A percentile compares a stretch with the other conserved stretches of the same genome.
phyloP scores from a whole-genome alignment of 2,797 vertebrate genomes.

The Sorex maritimensis region DNA sequence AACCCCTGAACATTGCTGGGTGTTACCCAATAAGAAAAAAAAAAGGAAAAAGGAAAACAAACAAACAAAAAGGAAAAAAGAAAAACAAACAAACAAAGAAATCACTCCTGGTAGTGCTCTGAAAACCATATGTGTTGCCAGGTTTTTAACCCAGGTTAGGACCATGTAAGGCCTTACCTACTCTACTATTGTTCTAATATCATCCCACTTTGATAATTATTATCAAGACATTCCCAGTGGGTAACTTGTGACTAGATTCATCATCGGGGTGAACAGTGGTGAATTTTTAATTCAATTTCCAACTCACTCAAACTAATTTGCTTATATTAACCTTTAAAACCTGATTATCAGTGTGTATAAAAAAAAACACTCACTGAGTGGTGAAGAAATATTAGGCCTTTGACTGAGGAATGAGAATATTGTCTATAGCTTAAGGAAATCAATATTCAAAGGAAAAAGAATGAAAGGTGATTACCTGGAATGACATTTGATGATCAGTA shows the following conservation, averaged over 20 bases:
- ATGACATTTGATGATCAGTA: slow-evolving; percentile 39
- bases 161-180: too few species aligned
- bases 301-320: slow-evolving; percentile 32
- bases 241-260: slow-evolving; percentile 23
- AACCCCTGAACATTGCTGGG: too few species aligned
- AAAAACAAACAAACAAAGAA: too few species aligned
- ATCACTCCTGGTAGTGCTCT: too few species aligned
- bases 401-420: not conserved
- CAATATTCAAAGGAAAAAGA: not conserved
- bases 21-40: too few species aligned
- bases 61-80: too few species aligned
- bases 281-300: slow-evolving; percentile 33
- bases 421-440: slow-evolving; percentile 50
- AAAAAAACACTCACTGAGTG: not conserved
- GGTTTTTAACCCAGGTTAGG: too few species aligned
- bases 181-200: too few species aligned
- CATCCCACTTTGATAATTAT: slow-evolving; percentile 18
- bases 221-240: not conserved
- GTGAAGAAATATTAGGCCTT: slow-evolving; percentile 41
- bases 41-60: too few species aligned
- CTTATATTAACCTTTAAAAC: not conserved
- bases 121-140: too few species aligned
- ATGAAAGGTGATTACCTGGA: slow-evolving; percentile 21
- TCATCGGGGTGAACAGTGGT: not conserved
- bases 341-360: not conserved